Percentiles rank a stretch among this genome's conserved stretches.
Conservation (phyloP, 2,797 vertebrate species). For the Rallus crepitans region DNA sequence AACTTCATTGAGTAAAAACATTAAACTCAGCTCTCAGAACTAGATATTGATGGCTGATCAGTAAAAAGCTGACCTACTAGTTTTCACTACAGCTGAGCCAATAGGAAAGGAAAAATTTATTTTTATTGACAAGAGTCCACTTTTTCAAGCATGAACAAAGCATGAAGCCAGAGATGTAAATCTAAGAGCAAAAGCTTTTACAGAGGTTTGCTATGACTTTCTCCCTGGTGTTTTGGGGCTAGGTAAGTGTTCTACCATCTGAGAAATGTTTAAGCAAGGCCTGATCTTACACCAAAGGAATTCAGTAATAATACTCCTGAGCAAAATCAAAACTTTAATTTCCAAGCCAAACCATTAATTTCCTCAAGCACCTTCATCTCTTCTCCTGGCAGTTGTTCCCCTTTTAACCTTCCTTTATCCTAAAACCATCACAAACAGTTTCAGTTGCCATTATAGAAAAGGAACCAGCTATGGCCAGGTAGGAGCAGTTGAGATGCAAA, state of each 20-base stretch:
- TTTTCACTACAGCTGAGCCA: background rate
- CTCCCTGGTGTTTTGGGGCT: background rate
- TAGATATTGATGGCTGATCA: background rate
- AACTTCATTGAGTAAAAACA: background rate
- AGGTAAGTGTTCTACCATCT: background rate
- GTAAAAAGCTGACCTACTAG: background rate
- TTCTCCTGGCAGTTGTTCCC: background rate
- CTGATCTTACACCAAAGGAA: constrained; percentile 33
- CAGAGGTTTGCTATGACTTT: background rate
- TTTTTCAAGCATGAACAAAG: background rate
- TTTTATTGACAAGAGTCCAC: background rate
- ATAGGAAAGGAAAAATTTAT: background rate
- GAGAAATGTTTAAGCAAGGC: constrained; percentile 10
- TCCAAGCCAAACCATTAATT: constrained; percentile 33
- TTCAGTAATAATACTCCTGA: constrained; percentile 38
- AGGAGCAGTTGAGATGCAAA: background rate
- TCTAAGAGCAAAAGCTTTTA: background rate
- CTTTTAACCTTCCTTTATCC: constrained; percentile 13
- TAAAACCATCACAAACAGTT: background rate
- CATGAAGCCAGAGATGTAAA: background rate
- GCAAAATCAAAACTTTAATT: constrained; percentile 44
- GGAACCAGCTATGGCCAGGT: background rate
- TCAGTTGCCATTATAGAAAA: background rate
- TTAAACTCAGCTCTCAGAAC: background rate
- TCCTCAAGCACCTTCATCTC: constrained; percentile 15